Evolutionary conservation across 30 jellyfish, hydroid and myxozoan genomes (phyloP), one percentile per base, ranked within the genome.

Genomic region (Aurelia sp.): DNA sequence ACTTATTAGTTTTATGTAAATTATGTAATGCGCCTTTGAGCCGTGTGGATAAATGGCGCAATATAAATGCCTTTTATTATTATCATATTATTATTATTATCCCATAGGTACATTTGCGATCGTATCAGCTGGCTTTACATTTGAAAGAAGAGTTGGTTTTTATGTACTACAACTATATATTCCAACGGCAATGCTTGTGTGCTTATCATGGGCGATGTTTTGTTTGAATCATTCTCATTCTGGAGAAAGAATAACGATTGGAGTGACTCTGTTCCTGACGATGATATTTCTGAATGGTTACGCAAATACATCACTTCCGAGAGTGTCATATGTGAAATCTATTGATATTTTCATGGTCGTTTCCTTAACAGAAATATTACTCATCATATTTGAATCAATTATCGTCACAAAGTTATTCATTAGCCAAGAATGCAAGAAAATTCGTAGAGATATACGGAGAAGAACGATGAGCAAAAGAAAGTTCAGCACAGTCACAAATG

Each of bases 141-240:
- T 84, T 48, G 66, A 73, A 18, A 50, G 93, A 84, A 41, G 93
- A 62, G 87, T 84, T 44, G 93, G 93, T 11, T 84, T 58, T 50
- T 84, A 84, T 83, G 50, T 84, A 11, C 69, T 84, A 19, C 93
- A 84, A 57, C 74, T 84, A 17, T 84, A 84, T 35, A 68, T 84
- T 64, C 93, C 93, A n/a, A 71, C 93, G 5, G 71, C 76, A 40
- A 84, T 84, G 93, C 87, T 84, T 12, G 93, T 84, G 5, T 73
- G 81, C 82, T 31, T 84, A 4, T 84, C 93, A 9, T 84, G 93
- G 93, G 64, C 87, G 4, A 73, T 84, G 87, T 75, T 84, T 60
- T 73, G 86, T 63, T 62, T 84, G 55, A 75, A 66, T 35, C 81
- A 65, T 23, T 47, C 31, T n/a, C 80, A 68, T 22, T 23, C 87